Percentiles rank a stretch among this genome's conserved stretches.
These are phyloP conservation scores for Eumeta japonica DNA, from an alignment of 1,140 invertebrate genomes.

Conservation along the genomic window DNA sequence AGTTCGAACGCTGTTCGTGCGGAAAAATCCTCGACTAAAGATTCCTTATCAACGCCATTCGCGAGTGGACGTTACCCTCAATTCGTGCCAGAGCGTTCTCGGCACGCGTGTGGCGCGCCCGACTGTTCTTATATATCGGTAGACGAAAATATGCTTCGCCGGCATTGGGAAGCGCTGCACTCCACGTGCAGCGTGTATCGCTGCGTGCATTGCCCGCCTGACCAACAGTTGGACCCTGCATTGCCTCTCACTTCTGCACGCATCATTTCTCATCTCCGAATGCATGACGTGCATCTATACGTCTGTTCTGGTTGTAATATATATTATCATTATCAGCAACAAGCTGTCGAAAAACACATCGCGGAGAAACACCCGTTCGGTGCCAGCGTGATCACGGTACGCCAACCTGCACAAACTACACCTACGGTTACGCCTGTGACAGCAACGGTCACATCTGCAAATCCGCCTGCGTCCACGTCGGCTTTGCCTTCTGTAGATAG, in stretches of 20 bases:
- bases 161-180: slow-evolving; percentile 73
- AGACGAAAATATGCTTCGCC: slow-evolving; percentile 69
- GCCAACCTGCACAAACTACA: slow-evolving; percentile 46
- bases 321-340: slow-evolving; percentile 64
- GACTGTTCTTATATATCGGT: slow-evolving; percentile 71
- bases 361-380: slow-evolving; percentile 62
- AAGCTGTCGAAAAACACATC: slow-evolving; percentile 67
- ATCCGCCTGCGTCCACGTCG: slow-evolving; percentile 7
- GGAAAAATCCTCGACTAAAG: slow-evolving; percentile 16
- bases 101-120: slow-evolving; percentile 68
- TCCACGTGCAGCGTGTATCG: slow-evolving; percentile 60
- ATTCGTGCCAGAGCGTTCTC: slow-evolving; percentile 64
- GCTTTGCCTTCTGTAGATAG: slow-evolving; percentile 6
- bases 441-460: slow-evolving; percentile 27
- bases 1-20: slow-evolving; percentile 63
- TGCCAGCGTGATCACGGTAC: slow-evolving; percentile 58
- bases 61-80: slow-evolving; percentile 52
- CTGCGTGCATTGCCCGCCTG: slow-evolving; percentile 68
- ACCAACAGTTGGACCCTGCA: slow-evolving; percentile 35
- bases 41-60: slow-evolving; percentile 14
- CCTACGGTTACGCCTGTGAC: slow-evolving; percentile 19
- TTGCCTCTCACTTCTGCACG: slow-evolving; percentile 51
- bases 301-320: slow-evolving; percentile 67
- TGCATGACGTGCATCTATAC: slow-evolving; percentile 71
- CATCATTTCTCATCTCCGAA: slow-evolving; percentile 69